Evolutionary conservation across 1,140 invertebrate genomes (phyloP).

Genomic region (Cataglyphis hispanica): DNA sequence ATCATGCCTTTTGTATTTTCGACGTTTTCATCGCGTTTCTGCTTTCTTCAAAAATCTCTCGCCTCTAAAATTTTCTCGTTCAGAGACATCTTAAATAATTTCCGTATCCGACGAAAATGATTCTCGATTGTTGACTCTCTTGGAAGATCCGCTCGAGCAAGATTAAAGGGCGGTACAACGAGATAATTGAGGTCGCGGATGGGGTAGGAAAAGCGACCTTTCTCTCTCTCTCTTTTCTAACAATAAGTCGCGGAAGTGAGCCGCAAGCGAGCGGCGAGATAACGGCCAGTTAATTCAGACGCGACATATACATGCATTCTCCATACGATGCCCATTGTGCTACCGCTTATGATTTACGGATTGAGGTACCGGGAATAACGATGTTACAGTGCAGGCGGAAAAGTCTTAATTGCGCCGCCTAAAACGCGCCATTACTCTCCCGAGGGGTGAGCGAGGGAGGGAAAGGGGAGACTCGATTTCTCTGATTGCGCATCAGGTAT

Average conservation of each 20-base stretch:
- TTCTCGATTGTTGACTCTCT: neutral
- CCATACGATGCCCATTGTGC: slow-evolving; percentile 46
- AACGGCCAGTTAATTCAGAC: slow-evolving; percentile 37
- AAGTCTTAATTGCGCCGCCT: slow-evolving; percentile 72
- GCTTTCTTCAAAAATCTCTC: neutral
- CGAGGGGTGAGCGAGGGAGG: too few species aligned
- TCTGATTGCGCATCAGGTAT: slow-evolving; percentile 60
- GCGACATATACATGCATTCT: slow-evolving; percentile 18
- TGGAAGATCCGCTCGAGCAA: neutral
- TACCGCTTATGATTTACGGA: slow-evolving; percentile 53
- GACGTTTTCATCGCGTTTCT: neutral
- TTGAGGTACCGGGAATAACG: slow-evolving; percentile 34
- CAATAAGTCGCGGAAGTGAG: slow-evolving; percentile 30
- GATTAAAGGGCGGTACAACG: neutral
- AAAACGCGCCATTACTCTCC: slow-evolving; percentile 71
- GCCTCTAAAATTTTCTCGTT: neutral
- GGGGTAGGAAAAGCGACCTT: neutral
- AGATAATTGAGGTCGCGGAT: slow-evolving; percentile 18
- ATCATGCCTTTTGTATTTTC: neutral
- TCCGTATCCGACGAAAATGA: neutral
- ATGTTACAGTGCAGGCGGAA: slow-evolving; percentile 40
- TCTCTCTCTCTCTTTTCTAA: slow-evolving; percentile 25
- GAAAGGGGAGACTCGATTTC: slow-evolving; percentile 54
- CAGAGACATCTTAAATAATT: neutral
- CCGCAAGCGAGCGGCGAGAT: neutral